Base-by-base conservation (phyloP, 2,797 vertebrate species). In the Myotis findleyi region DNA sequence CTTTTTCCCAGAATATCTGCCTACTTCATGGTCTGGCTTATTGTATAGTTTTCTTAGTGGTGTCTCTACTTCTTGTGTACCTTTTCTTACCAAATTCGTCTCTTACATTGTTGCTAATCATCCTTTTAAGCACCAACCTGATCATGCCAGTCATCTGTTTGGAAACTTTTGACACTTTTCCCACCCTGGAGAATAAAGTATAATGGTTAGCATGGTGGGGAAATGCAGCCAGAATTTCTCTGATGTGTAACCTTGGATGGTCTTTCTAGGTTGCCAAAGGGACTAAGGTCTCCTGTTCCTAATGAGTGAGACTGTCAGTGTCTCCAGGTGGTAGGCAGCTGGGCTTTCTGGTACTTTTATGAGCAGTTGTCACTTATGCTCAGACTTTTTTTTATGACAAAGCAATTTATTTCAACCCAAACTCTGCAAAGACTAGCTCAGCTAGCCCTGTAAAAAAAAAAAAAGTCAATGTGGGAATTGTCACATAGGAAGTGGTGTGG, bases 341-440 rank as follows among this genome's bases (percentile, higher is more conserved):
- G 84, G 33, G 3, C 36, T 77, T 92, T 33, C 10, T 76, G 41
- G 13, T 51, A 14, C 23, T 51, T 62, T 53, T 87, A 77, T 83
- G 57, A 83, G 77, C 2, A 69, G 33, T 44, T 53, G 23, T 30
- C 41, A 62, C 27, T 41, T 55, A 47, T 47, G 21, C 25, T 91
- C 38, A 75, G 27, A 79, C 81, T 75, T 94, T 91, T 81, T 91
- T 75, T 66, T n/a, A 75, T 80, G 41, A 30, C 57, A 75, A 57
- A 73, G n/a, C 3, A 81, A 33, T 69, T 81, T 38, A 57, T 94
- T 81, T 81, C 18, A 27, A 73, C 49, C 8, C 41, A 33, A 53
- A 41, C 6, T 80, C 68, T 27, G 20, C 27, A 81, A 95, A 36
- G 27, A 87, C 12, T 66, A 72, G 72, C 51, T 81, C n/a, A 64